Percentiles rank a stretch among this genome's conserved stretches.
phyloP scores from a whole-genome alignment of 1,140 invertebrate genomes.

The Gryon sp. region DNA sequence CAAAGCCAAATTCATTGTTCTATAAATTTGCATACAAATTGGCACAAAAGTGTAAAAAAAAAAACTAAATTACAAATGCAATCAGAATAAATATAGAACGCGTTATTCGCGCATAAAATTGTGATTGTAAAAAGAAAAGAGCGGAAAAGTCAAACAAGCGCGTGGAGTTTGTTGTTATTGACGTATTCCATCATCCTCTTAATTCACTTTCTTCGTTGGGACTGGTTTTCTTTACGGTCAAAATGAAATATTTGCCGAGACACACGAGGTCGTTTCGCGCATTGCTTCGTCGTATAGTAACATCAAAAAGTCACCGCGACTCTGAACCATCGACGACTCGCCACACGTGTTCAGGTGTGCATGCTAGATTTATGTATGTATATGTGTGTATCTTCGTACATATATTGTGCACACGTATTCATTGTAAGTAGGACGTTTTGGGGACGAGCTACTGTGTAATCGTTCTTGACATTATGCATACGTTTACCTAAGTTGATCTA shows the following conservation, averaged over 20 bases:
- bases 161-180: slow-evolving; percentile 31
- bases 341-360: slow-evolving; percentile 19
- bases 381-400: neutral
- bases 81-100: slow-evolving; percentile 6
- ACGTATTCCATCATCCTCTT: slow-evolving; percentile 29
- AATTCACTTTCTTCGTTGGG: slow-evolving; percentile 41
- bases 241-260: slow-evolving; percentile 43
- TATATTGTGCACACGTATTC: slow-evolving; percentile 4
- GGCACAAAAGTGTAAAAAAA: neutral
- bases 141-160: slow-evolving; percentile 17
- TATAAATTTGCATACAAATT: neutral
- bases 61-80: neutral
- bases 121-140: slow-evolving; percentile 20
- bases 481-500: too few species aligned
- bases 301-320: slow-evolving; percentile 25
- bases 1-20: too few species aligned
- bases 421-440: slow-evolving; percentile 4
- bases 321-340: slow-evolving; percentile 21
- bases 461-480: neutral
- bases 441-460: neutral
- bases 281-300: slow-evolving; percentile 24
- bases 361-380: too few species aligned
- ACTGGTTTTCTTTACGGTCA: slow-evolving; percentile 32
- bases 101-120: neutral
- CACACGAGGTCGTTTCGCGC: slow-evolving; percentile 20